Evolutionary conservation across 2,797 vertebrate species (phyloP).

Genomic region (Acrossocheilus fasciatus): DNA sequence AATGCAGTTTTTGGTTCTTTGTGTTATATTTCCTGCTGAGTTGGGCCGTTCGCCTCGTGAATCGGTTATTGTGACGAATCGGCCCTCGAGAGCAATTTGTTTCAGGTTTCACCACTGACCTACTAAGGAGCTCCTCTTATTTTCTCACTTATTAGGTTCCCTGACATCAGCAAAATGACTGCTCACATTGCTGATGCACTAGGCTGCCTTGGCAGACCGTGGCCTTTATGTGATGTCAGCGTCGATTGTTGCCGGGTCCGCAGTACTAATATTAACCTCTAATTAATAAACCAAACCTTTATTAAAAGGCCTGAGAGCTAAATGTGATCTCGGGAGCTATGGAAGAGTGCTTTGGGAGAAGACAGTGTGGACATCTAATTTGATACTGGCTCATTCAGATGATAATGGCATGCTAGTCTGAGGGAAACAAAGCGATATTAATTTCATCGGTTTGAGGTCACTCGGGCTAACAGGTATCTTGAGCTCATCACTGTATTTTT

Average conservation of each 20-base stretch:
- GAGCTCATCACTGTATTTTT: neutral
- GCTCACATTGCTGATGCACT: conserved; percentile 45
- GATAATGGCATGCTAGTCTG: neutral
- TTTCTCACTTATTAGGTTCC: conserved; percentile 43
- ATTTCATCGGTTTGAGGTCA: neutral
- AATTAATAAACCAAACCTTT: conserved; percentile 59
- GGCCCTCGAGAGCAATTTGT: conserved; percentile 69
- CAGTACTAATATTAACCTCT: conserved; percentile 61
- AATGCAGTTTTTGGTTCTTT: neutral
- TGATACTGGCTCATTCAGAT: conserved; percentile 5
- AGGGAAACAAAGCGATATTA: neutral
- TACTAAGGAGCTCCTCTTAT: conserved; percentile 72
- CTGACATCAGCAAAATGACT: conserved; percentile 52
- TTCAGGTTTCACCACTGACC: conserved; percentile 74
- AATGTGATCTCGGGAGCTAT: conserved; percentile 44
- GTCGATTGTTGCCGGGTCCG: conserved; percentile 35
- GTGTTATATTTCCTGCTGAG: conserved; percentile 67
- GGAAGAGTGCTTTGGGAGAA: neutral
- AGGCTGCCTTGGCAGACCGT: conserved; percentile 21
- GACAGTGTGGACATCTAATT: neutral
- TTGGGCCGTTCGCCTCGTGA: conserved; percentile 47
- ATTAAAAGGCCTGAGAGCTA: conserved; percentile 54
- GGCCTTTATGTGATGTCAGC: conserved; percentile 42
- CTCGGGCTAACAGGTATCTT: neutral
- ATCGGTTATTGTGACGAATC: conserved; percentile 75